phyloP scores from a whole-genome alignment of 2,888 invertebrate species.

The Phengaris alcon region DNA sequence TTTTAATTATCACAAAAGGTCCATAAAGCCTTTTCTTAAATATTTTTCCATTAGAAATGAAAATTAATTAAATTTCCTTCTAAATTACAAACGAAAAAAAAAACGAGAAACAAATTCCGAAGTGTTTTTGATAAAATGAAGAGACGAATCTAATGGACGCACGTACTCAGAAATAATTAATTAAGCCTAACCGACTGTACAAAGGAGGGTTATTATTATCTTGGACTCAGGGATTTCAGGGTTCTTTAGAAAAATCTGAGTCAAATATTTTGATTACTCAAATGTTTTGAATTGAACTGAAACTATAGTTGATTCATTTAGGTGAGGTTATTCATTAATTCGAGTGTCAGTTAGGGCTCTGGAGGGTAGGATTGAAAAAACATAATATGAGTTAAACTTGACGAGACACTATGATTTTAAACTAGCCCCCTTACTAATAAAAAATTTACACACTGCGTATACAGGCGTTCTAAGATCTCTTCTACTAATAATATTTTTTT shows the following conservation, averaged over 20 bases:
- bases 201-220: neutral
- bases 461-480: too few species aligned
- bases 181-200: neutral
- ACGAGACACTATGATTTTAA: too few species aligned
- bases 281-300: neutral
- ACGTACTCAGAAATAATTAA: conserved; percentile 18
- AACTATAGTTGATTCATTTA: neutral
- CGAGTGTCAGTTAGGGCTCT: too few species aligned
- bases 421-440: too few species aligned
- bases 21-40: conserved; percentile 28
- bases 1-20: conserved; percentile 23
- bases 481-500: too few species aligned
- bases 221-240: neutral
- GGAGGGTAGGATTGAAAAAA: too few species aligned
- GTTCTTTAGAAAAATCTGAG: neutral
- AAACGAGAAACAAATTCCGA: conserved; percentile 24
- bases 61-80: conserved; percentile 31
- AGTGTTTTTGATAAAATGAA: conserved; percentile 16
- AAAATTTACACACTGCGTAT: too few species aligned
- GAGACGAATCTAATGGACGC: conserved; percentile 13
- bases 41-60: conserved; percentile 19
- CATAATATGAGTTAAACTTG: too few species aligned
- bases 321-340: too few species aligned
- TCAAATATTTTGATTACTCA: too few species aligned
- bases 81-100: conserved; percentile 28